A percentile compares a stretch with the other conserved stretches of the same genome.
Evolutionary conservation across 2,888 invertebrate species (phyloP).

Genomic region (Noctua pronuba): DNA sequence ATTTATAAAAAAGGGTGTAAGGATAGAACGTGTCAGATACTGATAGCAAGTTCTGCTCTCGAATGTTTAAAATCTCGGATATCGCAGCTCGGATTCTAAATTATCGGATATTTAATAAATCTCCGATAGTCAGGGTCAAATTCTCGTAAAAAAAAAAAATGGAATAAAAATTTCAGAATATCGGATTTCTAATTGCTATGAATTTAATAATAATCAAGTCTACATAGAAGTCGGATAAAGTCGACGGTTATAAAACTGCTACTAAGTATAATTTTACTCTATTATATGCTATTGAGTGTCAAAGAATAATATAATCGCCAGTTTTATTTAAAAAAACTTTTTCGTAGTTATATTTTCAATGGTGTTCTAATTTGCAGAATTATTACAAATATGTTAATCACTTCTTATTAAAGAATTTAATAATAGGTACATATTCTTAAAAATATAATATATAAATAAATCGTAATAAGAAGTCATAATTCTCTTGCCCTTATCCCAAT

Average conservation of each 20-base stretch:
- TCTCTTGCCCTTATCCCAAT: not conserved
- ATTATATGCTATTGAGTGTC: constrained; percentile 1
- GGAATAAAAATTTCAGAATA: not conserved
- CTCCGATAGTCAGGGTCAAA: constrained; percentile 33
- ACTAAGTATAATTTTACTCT: not conserved
- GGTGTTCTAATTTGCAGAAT: not conserved
- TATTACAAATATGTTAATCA: not conserved
- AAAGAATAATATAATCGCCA: not conserved
- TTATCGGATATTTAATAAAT: constrained; percentile 34
- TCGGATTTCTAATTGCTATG: not conserved
- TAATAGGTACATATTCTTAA: not conserved
- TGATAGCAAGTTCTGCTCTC: not conserved
- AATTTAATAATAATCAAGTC: not conserved
- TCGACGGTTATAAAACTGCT: not conserved
- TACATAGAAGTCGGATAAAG: not conserved
- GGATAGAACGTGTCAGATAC: constrained; percentile 5
- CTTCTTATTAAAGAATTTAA: not conserved
- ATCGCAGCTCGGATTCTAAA: constrained; percentile 25
- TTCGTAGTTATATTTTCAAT: not conserved
- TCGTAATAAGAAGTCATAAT: not conserved
- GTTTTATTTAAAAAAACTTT: too few relatives aligned
- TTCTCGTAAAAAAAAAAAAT: not conserved
- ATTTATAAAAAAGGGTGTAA: not conserved
- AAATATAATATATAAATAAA: not conserved
- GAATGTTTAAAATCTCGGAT: not conserved